Base-by-base conservation (phyloP, 2,888 invertebrate species). In the Torymus texanus region DNA sequence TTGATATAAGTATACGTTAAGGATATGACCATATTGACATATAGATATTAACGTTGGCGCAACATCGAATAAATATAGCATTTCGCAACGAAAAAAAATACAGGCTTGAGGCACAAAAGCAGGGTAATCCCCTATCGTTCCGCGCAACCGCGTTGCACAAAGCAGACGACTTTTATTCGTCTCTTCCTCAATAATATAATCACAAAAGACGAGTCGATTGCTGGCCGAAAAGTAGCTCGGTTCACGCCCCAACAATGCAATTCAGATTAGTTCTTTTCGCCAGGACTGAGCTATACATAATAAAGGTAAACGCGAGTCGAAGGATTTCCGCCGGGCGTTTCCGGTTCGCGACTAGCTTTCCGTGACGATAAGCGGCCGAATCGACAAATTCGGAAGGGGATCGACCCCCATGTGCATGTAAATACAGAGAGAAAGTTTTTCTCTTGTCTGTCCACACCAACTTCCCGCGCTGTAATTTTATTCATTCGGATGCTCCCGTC, bases 241-340 rank as follows among this genome's bases (percentile, higher is more conserved):
- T 73, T 73, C 56, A 18, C 18, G 51, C 50, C 2, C 51, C 29
- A 67, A 67, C 75, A 75, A 75, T 75, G 21, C 66, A 50, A 73
- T 63, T 61, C 59, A 21, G 66, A 66, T 73, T 66, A 67, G 21
- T 24, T 74, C 10, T 53, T 13, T 62, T 24, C 56, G 24, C 63
- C 3, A 41, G 18, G 21, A 55, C n/a, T 18, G 41, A 18, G 4
- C 58, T 18, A 13, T 16, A 59, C 16, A 50, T 59, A 58, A n/a
- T 41, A 73, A 13, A 0, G 13, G 0, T 12, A 29, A n/a, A 41
- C 56, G 41, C 18, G 55, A n/a, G 12, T 16, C 61, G 62, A 21
- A 70, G 75, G 62, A 70, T 63, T 76, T 76, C 75, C 68, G 75
- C 68, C 50, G n/a, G n/a, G 11, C 53, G 62, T 14, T 41, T 67